These are phyloP conservation scores for Lathamus discolor DNA, from an alignment of 2,113 vertebrate genomes.

Conservation along the genomic window DNA sequence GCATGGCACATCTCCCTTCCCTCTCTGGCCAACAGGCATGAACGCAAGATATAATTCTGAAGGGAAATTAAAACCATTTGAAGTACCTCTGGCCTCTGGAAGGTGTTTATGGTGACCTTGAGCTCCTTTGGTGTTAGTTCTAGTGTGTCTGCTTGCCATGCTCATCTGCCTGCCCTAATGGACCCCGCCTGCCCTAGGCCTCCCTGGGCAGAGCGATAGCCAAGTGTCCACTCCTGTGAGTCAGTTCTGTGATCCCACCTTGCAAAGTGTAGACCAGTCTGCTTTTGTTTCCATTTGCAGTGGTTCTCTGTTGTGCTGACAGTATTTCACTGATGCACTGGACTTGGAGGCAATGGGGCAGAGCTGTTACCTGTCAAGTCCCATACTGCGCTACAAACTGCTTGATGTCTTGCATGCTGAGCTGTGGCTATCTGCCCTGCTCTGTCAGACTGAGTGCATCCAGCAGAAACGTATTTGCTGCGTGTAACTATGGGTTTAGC, in stretches of 20 bases:
- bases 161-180: background rate
- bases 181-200: background rate
- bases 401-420: background rate
- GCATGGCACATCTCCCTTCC: background rate
- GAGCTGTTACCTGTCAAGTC: background rate
- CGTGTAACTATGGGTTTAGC: background rate
- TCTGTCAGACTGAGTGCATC: background rate
- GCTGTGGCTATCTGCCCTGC: background rate
- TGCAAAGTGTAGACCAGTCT: background rate
- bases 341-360: background rate
- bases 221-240: background rate
- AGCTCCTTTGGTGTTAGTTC: background rate
- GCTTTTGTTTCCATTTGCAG: background rate
- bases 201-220: background rate
- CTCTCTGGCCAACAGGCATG: background rate
- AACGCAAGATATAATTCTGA: background rate
- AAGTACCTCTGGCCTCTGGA: background rate
- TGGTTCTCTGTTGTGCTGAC: background rate
- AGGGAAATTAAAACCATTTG: background rate
- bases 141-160: background rate
- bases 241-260: rapidly evolving
- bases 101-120: background rate
- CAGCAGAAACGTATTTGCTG: background rate
- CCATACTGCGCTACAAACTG: rapidly evolving
- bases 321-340: background rate